phyloP scores from a whole-genome alignment of 1,140 invertebrate genomes.

The Caerostris extrusa region DNA sequence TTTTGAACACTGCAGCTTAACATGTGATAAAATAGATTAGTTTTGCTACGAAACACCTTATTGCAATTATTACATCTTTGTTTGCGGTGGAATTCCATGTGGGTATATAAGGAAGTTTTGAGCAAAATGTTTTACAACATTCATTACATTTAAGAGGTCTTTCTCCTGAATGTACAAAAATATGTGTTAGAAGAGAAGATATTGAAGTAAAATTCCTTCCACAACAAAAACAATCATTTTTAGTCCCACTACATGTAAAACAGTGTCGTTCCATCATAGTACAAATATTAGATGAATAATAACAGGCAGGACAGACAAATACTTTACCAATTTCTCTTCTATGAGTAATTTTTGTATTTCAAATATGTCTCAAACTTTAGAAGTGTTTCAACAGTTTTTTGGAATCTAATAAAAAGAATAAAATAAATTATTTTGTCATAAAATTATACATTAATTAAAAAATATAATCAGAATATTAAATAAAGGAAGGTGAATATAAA shows the following conservation, averaged over 20 bases:
- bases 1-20: background rate
- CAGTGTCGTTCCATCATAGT: conserved; percentile 38
- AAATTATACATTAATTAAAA: too few relatives aligned
- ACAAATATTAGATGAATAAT: background rate
- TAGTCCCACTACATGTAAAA: background rate
- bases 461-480: too few relatives aligned
- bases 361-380: background rate
- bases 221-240: conserved; percentile 50
- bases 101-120: conserved; percentile 38
- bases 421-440: background rate
- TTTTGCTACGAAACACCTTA: background rate
- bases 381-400: background rate
- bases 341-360: background rate
- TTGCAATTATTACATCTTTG: conserved; percentile 15
- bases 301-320: conserved; percentile 26
- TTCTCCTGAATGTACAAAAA: conserved; percentile 51
- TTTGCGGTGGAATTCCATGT: background rate
- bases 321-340: conserved; percentile 16
- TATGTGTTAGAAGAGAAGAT: conserved; percentile 46
- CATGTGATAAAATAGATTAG: background rate
- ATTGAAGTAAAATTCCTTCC: conserved; percentile 42
- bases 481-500: background rate
- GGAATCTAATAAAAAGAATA: background rate
- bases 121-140: conserved; percentile 43
- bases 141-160: conserved; percentile 32